Base-by-base conservation (phyloP, 2,797 vertebrate species). In the Gadopsis marmoratus region DNA sequence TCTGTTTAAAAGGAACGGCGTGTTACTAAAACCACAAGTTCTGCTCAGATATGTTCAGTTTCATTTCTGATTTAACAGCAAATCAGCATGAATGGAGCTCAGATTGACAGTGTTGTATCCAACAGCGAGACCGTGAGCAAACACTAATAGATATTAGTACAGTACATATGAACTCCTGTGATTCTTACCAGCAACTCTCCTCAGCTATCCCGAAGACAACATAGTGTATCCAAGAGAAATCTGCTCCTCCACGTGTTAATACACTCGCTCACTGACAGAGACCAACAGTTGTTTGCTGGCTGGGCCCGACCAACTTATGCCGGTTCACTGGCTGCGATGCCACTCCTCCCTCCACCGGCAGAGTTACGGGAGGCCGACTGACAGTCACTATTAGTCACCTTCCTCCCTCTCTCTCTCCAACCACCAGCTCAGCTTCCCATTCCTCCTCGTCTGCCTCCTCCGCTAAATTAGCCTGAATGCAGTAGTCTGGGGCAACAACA, bases 351-450 rank as follows among this genome's bases (percentile, higher is more conserved):
- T 82, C 75, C 66, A 51, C 72, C 71, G 33, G 79, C 70, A 35
- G 39, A 79, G 66, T 89, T 87, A 90, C 89, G 92, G 91, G 79
- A 85, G 54, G 35, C 84, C 81, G 89, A 89, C 78, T 84, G 82
- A 84, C 87, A 88, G 83, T 90, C 91, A 81, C 88, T 84, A 74
- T 95, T 92, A 94, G 93, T 95, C 95, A 95, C 86, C 85, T 91
- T 87, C 83, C 76, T 86, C 81, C 58, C n/a, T n/a, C n/a, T n/a
- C 76, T 69, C 78, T 82, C 62, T 82, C 71, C 43, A 74, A 83
- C 55, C 55, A 84, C 85, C 74, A 79, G 80, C 81, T 87, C 88
- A 89, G 87, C 88, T 91, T 93, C 92, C 88, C 82, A 81, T 80
- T 83, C 53, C 82, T 69, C 67, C 66, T 76, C n/a, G 6, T 89